phyloP scores from a whole-genome alignment of 2,888 invertebrate species.

The Bruchidius siliquastri region DNA sequence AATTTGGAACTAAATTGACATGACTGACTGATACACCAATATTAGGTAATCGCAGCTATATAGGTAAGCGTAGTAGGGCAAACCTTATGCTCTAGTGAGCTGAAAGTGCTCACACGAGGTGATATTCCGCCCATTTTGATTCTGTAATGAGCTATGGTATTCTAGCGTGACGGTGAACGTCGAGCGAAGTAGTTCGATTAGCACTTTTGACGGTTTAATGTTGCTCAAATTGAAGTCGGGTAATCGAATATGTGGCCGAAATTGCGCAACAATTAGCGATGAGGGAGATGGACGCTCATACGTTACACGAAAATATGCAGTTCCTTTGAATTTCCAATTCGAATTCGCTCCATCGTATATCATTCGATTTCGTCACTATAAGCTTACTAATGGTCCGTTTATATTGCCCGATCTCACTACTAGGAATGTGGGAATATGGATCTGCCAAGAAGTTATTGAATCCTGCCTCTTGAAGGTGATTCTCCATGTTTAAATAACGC shows the following conservation, averaged over 20 bases:
- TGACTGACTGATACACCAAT: neutral
- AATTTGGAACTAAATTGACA: neutral
- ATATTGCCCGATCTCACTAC: no score
- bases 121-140: slow-evolving; percentile 1
- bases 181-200: neutral
- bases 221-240: slow-evolving; percentile 2
- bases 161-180: slow-evolving; percentile 1
- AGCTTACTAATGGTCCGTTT: no score
- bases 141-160: slow-evolving; percentile 3
- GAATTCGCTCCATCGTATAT: neutral
- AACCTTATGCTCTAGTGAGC: neutral
- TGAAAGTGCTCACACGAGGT: slow-evolving; percentile 2
- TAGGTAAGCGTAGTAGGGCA: neutral
- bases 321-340: neutral
- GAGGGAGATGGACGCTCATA: neutral
- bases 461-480: no score
- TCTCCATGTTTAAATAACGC: no score
- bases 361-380: neutral
- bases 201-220: neutral
- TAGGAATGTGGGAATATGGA: no score
- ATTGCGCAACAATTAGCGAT: neutral
- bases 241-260: neutral
- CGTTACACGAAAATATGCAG: neutral
- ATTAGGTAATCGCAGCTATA: neutral
- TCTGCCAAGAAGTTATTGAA: no score